phyloP scores from a whole-genome alignment of 2,113 vertebrate genomes.

The Aviceda subcristata region DNA sequence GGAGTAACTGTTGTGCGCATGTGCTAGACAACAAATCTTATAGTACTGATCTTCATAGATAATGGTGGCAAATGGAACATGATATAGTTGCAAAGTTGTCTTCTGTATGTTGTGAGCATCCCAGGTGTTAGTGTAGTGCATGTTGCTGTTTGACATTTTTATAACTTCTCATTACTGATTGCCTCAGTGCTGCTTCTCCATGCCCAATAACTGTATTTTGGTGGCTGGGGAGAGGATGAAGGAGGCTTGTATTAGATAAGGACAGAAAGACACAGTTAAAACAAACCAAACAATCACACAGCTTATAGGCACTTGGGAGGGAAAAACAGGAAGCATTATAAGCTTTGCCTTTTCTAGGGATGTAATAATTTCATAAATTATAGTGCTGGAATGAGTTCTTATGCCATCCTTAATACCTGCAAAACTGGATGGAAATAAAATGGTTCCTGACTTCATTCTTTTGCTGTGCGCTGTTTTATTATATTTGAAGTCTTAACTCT shows the following conservation, averaged over 20 bases:
- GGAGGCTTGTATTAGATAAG: not conserved
- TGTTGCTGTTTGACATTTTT: not conserved
- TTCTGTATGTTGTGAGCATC: slow-evolving; percentile 16
- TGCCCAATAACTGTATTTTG: not conserved
- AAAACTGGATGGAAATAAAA: slow-evolving; percentile 55
- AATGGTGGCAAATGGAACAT: not conserved
- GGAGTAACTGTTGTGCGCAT: not conserved
- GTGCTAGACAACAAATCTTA: not conserved
- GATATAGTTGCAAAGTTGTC: not conserved
- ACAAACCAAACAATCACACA: not conserved
- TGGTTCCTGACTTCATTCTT: slow-evolving; percentile 41
- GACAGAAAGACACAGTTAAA: not conserved
- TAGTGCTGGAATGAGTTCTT: not conserved
- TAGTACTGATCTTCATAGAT: not conserved
- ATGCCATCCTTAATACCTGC: slow-evolving; percentile 24
- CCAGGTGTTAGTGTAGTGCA: slow-evolving; percentile 4
- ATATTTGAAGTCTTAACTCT: not conserved
- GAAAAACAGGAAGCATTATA: not conserved
- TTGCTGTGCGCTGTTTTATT: slow-evolving; percentile 42
- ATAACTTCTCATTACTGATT: not conserved
- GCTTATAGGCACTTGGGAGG: not conserved
- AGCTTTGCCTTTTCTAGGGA: slow-evolving; percentile 5
- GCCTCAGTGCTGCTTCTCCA: not conserved
- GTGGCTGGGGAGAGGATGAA: not conserved
- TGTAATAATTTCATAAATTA: not conserved